Conservation (phyloP, 1,140 invertebrate genomes). For the Drosophila tsacasi region DNA sequence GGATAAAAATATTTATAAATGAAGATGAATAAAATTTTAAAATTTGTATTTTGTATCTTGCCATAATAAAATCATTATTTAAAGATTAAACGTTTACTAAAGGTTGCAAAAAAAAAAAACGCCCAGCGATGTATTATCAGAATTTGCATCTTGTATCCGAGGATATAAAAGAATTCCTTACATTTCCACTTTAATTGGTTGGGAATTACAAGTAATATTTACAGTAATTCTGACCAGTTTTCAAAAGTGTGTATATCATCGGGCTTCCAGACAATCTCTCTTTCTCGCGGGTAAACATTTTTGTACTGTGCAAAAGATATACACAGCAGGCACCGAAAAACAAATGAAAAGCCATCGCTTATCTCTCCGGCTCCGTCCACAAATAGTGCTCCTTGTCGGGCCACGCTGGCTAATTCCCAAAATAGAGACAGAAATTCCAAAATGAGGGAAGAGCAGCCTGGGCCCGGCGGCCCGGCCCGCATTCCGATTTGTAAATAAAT, state of each 20-base stretch:
- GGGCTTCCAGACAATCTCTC: neutral
- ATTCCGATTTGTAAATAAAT: conserved; percentile 43
- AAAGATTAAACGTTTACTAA: neutral
- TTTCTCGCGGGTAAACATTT: conserved; percentile 12
- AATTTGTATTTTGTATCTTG: too few relatives aligned
- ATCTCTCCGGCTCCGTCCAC: conserved; percentile 31
- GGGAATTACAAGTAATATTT: neutral
- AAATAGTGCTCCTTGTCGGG: conserved; percentile 42
- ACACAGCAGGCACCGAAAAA: conserved; percentile 13
- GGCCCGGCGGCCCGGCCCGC: conserved; percentile 25
- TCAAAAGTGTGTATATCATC: neutral
- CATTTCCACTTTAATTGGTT: neutral
- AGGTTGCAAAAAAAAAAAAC: neutral
- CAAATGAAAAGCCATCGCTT: conserved; percentile 26
- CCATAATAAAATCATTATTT: neutral
- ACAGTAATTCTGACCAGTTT: neutral
- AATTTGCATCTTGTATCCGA: neutral
- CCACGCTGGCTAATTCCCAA: conserved; percentile 55
- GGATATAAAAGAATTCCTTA: neutral
- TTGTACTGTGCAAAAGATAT: conserved; percentile 40
- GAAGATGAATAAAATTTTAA: neutral
- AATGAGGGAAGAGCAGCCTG: conserved; percentile 40
- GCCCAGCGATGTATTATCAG: neutral
- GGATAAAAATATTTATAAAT: neutral
- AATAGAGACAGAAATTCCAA: conserved; percentile 70